Base-by-base conservation (phyloP, 2,797 vertebrate genomes). In the Zenarchopterus dispar region DNA sequence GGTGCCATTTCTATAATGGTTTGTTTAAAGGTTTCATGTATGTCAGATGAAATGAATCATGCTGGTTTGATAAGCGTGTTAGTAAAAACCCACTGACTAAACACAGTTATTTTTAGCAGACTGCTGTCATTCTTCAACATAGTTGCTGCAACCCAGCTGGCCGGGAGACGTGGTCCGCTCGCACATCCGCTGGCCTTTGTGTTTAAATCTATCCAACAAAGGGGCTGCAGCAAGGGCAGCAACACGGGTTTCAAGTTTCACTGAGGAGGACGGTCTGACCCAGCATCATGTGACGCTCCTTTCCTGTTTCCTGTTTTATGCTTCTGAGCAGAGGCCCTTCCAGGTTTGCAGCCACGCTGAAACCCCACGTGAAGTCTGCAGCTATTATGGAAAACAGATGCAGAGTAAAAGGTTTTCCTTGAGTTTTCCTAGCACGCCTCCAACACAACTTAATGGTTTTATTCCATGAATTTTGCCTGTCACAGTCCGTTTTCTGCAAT, bases 171-270 rank as follows among this genome's bases (percentile, higher is more conserved):
- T n/a, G 13, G 47, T 52, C 46, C 10, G 49, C 77, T 77, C 58
- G 28, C 48, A 76, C 75, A 65, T 85, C 81, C 56, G 55, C 60
- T 60, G 62, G 26, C 74, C 74, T 82, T 84, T 86, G 82, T 79
- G 71, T 62, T 70, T 59, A 84, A 81, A 87, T 81, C 73, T 55
- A 63, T 66, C 59, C 44, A 56, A 86, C 82, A 86, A 78, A 86
- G 65, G 48, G 53, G 33, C 78, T 74, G 71, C 84, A 75, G 80
- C 52, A 19, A 13, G 42, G 57, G 67, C 39, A 76, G 67, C 39
- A 71, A 53, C 78, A 71, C 18, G 57, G 78, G 89, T 78, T 66
- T 89, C 88, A 73, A 68, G 70, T 88, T 90, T 88, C 88, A 90
- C 69, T 17, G 22, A 33, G 70, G 80, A 78, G 75, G 81, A 69